Evolutionary conservation across 2,888 invertebrate genomes (phyloP).

Genomic region (Cheilosia vulpina): DNA sequence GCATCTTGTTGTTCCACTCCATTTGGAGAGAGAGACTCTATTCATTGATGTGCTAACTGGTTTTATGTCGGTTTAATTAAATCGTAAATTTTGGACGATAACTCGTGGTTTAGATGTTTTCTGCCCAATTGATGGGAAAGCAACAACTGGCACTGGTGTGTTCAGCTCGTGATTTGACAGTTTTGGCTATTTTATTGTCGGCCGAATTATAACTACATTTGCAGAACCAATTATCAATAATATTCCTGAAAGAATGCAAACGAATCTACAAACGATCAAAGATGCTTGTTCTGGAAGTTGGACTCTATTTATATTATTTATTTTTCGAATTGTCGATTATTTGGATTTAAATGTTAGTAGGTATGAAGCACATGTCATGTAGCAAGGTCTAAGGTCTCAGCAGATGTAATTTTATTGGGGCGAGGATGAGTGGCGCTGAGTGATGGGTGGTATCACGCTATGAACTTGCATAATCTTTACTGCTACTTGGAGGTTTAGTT

Average conservation of each 20-base stretch:
- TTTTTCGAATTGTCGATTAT: too few species aligned
- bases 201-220: constrained; percentile 11
- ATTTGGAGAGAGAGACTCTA: neutral
- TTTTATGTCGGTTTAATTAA: constrained; percentile 50
- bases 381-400: too few species aligned
- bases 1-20: constrained; percentile 1
- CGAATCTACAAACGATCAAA: neutral
- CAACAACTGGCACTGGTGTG: neutral
- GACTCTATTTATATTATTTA: too few species aligned
- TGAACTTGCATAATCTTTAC: neutral
- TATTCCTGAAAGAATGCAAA: neutral
- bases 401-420: neutral
- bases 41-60: constrained; percentile 62
- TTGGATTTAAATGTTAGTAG: too few species aligned
- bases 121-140: neutral
- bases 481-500: too few species aligned
- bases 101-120: constrained; percentile 31
- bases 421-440: neutral
- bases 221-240: neutral
- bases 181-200: constrained; percentile 35
- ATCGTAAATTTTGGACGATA: constrained; percentile 27
- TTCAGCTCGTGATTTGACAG: constrained; percentile 35
- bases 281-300: too few species aligned
- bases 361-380: too few species aligned
- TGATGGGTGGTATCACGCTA: neutral